Evolutionary conservation across 2,888 invertebrate species (phyloP), one percentile per base, ranked within the genome.

Genomic region (Frankliniella fusca): DNA sequence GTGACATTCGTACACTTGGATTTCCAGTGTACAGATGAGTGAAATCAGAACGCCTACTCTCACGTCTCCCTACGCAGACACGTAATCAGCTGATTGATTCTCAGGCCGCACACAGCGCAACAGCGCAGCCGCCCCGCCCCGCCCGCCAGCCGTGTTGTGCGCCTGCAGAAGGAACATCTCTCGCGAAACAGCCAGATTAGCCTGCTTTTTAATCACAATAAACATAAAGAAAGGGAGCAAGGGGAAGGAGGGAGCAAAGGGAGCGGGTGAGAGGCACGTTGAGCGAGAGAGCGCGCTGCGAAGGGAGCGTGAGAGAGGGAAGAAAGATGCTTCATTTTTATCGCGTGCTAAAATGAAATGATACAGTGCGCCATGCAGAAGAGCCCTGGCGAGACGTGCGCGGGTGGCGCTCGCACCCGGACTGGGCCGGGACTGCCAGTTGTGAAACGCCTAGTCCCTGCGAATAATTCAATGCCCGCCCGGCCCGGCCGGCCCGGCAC

Each of bases 301-400:
- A 12, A 23, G 27, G 12, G 70, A 27, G 23, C 7, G 23, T 12
- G 70, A 20, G 23, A 27, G 12, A 27, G 9, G 27, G 27, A 76
- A 76, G 70, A 23, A 76, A 76, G 70, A 76, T 76, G 70, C 70
- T 76, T 76, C 70, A 76, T 76, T 76, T 76, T 76, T 76, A 76
- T 76, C 70, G 70, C 70, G 70, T 76, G 70, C 23, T 76, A 76
- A 76, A 76, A 76, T 76, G 70, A 76, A 76, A 76, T 76, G 70
- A 76, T 76, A 76, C 70, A 76, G 70, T 76, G n/a, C 61, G 61
- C 18, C 20, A 61, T 18, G 61, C 61, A 38, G 38, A 38, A 38
- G 61, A 61, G 61, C 61, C 20, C 61, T 7, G 15, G 61, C 54
- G 38, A 38, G 38, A 38, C 38, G 38, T 38, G 38, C 54, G 54